phyloP scores from a whole-genome alignment of 2,113 vertebrate genomes.

The Corynorhinus townsendii region DNA sequence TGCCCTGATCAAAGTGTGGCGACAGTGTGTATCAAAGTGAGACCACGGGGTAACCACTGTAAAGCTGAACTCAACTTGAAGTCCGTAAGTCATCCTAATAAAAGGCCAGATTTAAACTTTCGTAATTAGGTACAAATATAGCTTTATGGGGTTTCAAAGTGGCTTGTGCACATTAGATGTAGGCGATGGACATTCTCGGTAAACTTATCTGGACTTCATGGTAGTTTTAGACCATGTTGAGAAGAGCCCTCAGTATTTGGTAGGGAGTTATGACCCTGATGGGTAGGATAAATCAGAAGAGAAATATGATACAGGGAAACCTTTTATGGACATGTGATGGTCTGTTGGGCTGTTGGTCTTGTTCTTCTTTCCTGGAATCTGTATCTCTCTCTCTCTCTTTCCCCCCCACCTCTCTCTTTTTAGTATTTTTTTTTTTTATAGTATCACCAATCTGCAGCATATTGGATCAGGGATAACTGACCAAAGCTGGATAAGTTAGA shows the following conservation, averaged over 20 bases:
- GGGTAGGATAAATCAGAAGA: neutral
- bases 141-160: neutral
- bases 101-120: neutral
- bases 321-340: neutral
- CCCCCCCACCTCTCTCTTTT: no score
- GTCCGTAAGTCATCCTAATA: neutral
- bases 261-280: neutral
- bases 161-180: neutral
- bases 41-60: neutral
- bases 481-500: neutral
- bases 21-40: neutral
- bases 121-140: neutral
- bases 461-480: neutral
- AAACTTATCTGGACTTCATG: neutral
- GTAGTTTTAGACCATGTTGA: neutral
- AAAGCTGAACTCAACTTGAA: neutral
- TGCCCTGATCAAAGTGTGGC: neutral
- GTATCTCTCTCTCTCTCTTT: rapidly evolving
- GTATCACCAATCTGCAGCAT: neutral
- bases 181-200: neutral
- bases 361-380: neutral
- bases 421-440: neutral
- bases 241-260: neutral
- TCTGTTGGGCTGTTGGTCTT: neutral
- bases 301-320: neutral